A percentile compares a stretch with the other conserved stretches of the same genome.
Evolutionary conservation across 2,888 invertebrate species (phyloP).

Genomic region (Mantis religiosa): DNA sequence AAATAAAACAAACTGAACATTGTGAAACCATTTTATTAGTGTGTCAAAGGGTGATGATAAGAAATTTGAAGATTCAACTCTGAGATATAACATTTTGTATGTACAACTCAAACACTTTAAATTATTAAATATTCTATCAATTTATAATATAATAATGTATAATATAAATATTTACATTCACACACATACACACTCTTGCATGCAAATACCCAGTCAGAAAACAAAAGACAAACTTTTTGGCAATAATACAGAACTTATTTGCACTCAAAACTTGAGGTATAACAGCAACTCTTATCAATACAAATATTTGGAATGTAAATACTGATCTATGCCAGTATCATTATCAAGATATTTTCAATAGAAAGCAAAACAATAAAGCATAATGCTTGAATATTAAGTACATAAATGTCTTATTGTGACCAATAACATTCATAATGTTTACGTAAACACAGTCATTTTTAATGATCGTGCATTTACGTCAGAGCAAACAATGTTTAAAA

Average conservation of each 20-base stretch:
- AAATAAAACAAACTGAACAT: not conserved
- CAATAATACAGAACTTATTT: not conserved
- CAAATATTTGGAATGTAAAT: not conserved
- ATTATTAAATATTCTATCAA: constrained; percentile 20
- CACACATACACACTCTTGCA: not conserved
- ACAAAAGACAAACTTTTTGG: not conserved
- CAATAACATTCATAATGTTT: not conserved
- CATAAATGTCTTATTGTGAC: not conserved
- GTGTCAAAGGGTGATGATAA: constrained; percentile 21
- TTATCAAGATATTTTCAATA: not conserved
- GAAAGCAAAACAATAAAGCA: not conserved
- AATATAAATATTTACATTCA: constrained; percentile 19
- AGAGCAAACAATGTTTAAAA: not conserved
- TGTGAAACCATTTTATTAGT: constrained; percentile 20
- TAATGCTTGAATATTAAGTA: not conserved
- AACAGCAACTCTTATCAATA: not conserved
- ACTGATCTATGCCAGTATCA: not conserved
- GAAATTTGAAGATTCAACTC: constrained; percentile 22
- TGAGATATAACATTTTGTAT: constrained; percentile 23
- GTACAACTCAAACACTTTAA: constrained; percentile 21
- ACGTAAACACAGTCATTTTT: not conserved
- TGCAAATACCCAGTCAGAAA: not conserved
- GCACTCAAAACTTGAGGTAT: constrained; percentile 7
- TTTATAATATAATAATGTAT: not conserved
- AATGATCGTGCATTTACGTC: not conserved